Evolutionary conservation across 2,797 vertebrate species (phyloP), one percentile per base, ranked within the genome.

Genomic region (Coluber constrictor): DNA sequence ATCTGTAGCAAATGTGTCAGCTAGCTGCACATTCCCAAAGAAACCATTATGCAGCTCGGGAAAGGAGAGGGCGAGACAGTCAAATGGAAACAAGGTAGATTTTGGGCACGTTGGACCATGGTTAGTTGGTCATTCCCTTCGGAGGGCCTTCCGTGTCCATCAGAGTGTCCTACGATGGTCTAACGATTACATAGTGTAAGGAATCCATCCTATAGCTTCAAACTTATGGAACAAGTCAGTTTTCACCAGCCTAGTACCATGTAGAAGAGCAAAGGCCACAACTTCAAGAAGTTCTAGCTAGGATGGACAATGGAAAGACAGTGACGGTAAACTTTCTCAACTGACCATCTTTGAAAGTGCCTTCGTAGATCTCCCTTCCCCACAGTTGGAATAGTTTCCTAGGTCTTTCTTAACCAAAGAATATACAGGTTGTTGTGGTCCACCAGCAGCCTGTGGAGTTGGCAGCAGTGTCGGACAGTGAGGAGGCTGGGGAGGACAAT

Each of bases 1-100:
- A 98, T 98, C 98, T 98, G 98, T 98, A 98, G 97, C 97, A 98
- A 98, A 98, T 98, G 97, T 98, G 98, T 98, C 98, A 98, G 98
- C 97, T 97, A 98, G 98, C 96, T 97, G 97, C 96, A 94, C 95
- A 95, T 96, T 96, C 97, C 97, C 18, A 95, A 96, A 96, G 95
- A 97, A 97, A 96, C 96, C 95, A 95, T 95, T 95, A 96, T 94
- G 0, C 95, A 97, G 96, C 93, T 0, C 29, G 92, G 94, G 94
- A 0, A 66, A 0, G 54, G 32, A 94, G 94, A 95, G 94, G 90
- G 93, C 92, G 79, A 94, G 94, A 92, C 59, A 56, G 29, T 32
- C 83, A 90, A 90, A 89, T 27, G 55, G 59, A 79, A 88, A 86
- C 89, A 74, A 60, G 13, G 3, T 20, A 43, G 61, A 54, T 32